These are phyloP conservation scores for Excalfactoria chinensis DNA, from an alignment of 2,113 vertebrate genomes.

Conservation along the genomic window DNA sequence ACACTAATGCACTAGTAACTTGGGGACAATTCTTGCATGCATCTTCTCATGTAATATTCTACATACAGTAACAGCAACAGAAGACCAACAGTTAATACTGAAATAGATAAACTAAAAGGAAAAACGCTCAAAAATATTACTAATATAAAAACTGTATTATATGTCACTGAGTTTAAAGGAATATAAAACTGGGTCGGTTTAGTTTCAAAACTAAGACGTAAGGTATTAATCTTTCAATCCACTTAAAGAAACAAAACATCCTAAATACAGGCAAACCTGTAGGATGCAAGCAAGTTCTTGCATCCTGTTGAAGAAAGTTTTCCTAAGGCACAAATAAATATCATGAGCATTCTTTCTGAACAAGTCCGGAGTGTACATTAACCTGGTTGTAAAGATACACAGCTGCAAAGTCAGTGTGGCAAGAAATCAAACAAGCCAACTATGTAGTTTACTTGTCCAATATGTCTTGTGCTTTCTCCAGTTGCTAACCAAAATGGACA, in stretches of 20 bases:
- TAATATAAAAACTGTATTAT: neutral
- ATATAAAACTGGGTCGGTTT: neutral
- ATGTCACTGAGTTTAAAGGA: neutral
- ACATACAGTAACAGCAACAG: neutral
- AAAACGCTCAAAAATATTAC: neutral
- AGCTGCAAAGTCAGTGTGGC: neutral
- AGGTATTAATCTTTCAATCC: neutral
- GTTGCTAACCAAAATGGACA: neutral
- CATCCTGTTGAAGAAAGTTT: neutral
- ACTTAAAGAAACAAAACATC: neutral
- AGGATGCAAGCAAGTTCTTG: neutral
- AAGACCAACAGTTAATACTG: neutral
- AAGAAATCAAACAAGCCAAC: neutral
- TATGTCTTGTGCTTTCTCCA: neutral
- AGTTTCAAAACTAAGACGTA: neutral
- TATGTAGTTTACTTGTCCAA: neutral
- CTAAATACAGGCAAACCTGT: neutral
- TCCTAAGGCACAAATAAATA: neutral
- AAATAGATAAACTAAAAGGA: neutral
- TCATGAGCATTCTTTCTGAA: neutral
- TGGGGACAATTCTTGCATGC: accelerated
- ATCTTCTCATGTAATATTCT: neutral
- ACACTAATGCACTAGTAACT: neutral
- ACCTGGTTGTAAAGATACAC: neutral
- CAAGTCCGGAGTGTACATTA: accelerated